Base-by-base conservation (phyloP, 1,140 invertebrate genomes). In the Bombus cullumanus region DNA sequence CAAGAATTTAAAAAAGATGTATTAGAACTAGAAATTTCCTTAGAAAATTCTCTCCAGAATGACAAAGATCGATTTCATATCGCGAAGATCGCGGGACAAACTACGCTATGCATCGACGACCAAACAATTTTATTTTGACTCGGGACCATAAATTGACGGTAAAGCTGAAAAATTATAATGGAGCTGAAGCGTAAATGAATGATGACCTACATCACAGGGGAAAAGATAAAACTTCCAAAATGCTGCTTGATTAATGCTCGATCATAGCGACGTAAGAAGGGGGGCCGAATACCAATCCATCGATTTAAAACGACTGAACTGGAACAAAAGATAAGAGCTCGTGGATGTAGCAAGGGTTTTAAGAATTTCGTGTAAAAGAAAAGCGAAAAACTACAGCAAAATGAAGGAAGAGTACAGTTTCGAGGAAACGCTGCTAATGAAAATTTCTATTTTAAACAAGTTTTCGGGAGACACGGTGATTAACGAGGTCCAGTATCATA, bases 321-420 rank as follows among this genome's bases (percentile, higher is more conserved):
- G 88, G 87, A 88, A 89, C 85, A 89, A 74, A 82, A 89, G 88
- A 89, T 89, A 89, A 88, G 88, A 37, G 41, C 47, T 18, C 3
- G 64, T 77, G 59, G 75, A 64, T 34, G 76, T 66, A 43, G 43
- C 13, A 41, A 34, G 39, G 37, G 59, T 53, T 76, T 43, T 22
- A 34, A 28, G 43, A 68, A 41, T 31, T 68, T n/a, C 12, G 43
- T 15, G 37, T 59, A 9, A 62, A 43, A 73, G 73, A 75, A 64
- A 39, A 64, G 18, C n/a, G n/a, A 12, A 13, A n/a, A 75, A 31
- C 34, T 43, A 69, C 28, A 12, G 4, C 10, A 5, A 8, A 9
- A 22, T 18, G 28, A 34, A 1, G 13, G 31, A 10, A n/a, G n/a
- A n/a, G n/a, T 34, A 53, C 1, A 10, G 0, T 37, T 64, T 8